phyloP scores from a whole-genome alignment of 2,888 invertebrate species.

The Ptychoptera contaminata region DNA sequence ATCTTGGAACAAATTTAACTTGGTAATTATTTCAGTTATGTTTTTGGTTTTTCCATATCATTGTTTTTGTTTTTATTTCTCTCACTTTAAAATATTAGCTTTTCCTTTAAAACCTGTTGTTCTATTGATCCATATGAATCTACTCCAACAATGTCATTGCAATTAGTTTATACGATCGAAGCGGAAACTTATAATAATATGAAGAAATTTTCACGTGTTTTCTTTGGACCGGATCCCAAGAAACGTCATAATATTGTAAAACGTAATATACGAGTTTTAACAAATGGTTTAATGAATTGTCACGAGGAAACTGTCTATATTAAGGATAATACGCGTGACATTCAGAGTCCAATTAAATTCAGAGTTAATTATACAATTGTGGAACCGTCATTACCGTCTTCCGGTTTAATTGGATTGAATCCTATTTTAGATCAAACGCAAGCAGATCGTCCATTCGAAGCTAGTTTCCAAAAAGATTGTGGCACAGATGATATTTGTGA shows the following conservation, averaged over 20 bases:
- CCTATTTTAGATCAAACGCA: conserved; percentile 77
- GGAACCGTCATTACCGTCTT: conserved; percentile 44
- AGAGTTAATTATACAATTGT: conserved; percentile 70
- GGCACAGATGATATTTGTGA: conserved; percentile 76
- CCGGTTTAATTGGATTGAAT: conserved; percentile 27
- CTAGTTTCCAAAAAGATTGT: conserved; percentile 83
- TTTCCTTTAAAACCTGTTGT: conserved; percentile 72
- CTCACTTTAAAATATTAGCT: too few relatives aligned
- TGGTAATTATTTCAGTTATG: conserved; percentile 36
- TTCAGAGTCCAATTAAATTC: conserved; percentile 75
- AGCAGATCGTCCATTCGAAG: conserved; percentile 64
- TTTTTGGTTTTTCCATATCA: not conserved
- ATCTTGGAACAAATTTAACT: conserved; percentile 49
- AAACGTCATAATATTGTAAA: conserved; percentile 42
- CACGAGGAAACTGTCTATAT: conserved; percentile 68
- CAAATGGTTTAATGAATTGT: conserved; percentile 44
- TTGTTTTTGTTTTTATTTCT: conserved; percentile 14
- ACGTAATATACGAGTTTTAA: conserved; percentile 44
- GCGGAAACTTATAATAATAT: conserved; percentile 63
- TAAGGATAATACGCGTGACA: conserved; percentile 73
- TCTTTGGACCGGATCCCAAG: conserved; percentile 44
- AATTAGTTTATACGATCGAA: conserved; percentile 58
- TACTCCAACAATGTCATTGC: conserved; percentile 35
- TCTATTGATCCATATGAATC: conserved; percentile 48
- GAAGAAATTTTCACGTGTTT: conserved; percentile 66